A percentile compares a stretch with the other conserved stretches of the same genome.
Conservation (phyloP, 2,113 vertebrate genomes). For the Lonchura striata region DNA sequence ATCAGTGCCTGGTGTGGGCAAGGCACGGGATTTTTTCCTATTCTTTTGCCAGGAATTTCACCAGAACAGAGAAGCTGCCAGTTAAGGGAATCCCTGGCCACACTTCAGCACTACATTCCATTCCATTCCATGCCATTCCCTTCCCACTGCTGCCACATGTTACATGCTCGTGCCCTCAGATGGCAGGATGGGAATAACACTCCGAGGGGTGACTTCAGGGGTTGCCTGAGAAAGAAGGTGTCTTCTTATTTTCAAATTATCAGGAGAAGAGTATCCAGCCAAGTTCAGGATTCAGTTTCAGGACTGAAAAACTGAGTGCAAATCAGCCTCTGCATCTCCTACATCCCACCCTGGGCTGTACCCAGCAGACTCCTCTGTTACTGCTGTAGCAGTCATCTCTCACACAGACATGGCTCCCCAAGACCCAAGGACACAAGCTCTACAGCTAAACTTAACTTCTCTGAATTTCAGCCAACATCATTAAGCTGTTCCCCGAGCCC, state of each 20-base stretch:
- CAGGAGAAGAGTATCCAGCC: background rate
- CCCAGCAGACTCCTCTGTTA: background rate
- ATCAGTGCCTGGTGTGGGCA: background rate
- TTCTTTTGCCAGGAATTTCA: background rate
- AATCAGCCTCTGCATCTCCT: background rate
- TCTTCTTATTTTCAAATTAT: background rate
- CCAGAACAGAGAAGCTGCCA: background rate
- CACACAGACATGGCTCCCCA: background rate
- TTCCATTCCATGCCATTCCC: no score
- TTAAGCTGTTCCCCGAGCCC: background rate
- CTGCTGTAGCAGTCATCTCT: background rate
- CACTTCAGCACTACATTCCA: background rate
- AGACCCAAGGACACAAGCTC: background rate
- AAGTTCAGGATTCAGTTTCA: background rate
- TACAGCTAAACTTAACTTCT: background rate
- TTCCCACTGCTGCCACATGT: background rate
- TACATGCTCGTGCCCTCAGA: background rate
- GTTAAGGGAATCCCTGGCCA: background rate
- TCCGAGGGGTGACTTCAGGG: background rate
- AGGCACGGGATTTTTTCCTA: background rate
- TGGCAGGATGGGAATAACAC: background rate
- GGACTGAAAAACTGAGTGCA: background rate
- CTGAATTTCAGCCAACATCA: background rate
- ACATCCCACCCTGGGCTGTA: background rate
- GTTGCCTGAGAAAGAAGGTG: background rate